Evolutionary conservation across 2,888 invertebrate species (phyloP), one percentile per base, ranked within the genome.

Genomic region (Allolobophora icterica): DNA sequence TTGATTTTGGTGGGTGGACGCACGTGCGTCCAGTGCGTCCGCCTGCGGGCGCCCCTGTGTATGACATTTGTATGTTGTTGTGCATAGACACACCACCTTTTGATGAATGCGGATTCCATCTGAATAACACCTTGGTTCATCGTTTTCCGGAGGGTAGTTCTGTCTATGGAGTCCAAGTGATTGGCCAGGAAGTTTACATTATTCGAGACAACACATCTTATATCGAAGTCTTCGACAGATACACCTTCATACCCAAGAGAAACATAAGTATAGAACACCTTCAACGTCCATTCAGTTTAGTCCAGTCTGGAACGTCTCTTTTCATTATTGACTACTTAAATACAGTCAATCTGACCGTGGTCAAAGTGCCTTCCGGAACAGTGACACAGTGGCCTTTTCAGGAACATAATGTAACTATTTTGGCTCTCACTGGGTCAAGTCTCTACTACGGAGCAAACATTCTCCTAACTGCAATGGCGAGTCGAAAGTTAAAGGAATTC

Each of bases 301-400:
- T 87, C 24, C 58, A 58, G 58, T n/a, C 58, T 19, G 89, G 21
- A 15, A 21, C 33, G 17, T 35, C 33, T 17, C n/a, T 87, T 15
- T n/a, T 87, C n/a, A 35, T 87, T n/a, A n/a, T n/a, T n/a, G 89
- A 87, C 89, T 87, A n/a, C 19, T 87, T 87, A 15, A 35, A n/a
- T n/a, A 35, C n/a, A n/a, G n/a, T n/a, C n/a, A n/a, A n/a, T n/a
- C n/a, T n/a, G n/a, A n/a, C n/a, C n/a, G n/a, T n/a, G n/a, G n/a
- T n/a, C n/a, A n/a, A n/a, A n/a, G n/a, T n/a, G n/a, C n/a, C n/a
- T n/a, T n/a, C n/a, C n/a, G n/a, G n/a, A n/a, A n/a, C n/a, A n/a
- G n/a, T n/a, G n/a, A n/a, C n/a, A n/a, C n/a, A n/a, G n/a, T n/a
- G n/a, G n/a, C n/a, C n/a, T n/a, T n/a, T n/a, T n/a, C n/a, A n/a